Evolutionary conservation across 1,140 invertebrate genomes (phyloP).

Genomic region (Temnothorax nylanderi): DNA sequence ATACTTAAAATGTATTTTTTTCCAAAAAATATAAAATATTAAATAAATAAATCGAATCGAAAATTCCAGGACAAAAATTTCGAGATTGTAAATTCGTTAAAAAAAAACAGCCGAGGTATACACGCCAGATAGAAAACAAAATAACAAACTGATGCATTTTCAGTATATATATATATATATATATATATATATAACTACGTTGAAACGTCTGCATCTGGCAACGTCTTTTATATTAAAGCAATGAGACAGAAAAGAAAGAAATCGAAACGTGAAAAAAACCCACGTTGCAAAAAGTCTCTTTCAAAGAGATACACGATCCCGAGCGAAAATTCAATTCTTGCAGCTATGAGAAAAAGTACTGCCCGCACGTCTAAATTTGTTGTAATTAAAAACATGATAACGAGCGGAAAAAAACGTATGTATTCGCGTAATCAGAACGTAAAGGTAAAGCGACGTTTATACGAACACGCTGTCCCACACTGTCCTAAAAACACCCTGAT

Average conservation of each 20-base stretch:
- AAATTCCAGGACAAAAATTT: neutral
- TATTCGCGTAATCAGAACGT: conserved; percentile 14
- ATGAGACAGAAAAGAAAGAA: neutral
- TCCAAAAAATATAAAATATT: neutral
- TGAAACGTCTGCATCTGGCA: conserved; percentile 10
- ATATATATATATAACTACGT: neutral
- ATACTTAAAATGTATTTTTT: neutral
- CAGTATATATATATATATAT: neutral
- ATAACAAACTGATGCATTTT: conserved; percentile 7
- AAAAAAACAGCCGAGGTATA: neutral
- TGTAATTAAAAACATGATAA: conserved; percentile 39
- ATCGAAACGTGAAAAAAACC: neutral
- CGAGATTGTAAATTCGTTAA: neutral
- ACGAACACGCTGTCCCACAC: neutral
- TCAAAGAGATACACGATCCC: neutral
- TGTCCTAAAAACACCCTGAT: neutral
- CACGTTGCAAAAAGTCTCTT: neutral
- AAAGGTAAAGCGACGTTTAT: conserved; percentile 2
- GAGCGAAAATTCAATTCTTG: conserved; percentile 19
- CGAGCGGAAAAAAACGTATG: neutral
- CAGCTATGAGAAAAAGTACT: neutral
- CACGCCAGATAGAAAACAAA: neutral
- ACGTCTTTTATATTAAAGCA: conserved; percentile 6
- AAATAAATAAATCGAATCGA: neutral
- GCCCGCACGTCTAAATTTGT: conserved; percentile 4